Base-by-base conservation (phyloP, 2,888 invertebrate species). In the Notodonta ziczac region DNA sequence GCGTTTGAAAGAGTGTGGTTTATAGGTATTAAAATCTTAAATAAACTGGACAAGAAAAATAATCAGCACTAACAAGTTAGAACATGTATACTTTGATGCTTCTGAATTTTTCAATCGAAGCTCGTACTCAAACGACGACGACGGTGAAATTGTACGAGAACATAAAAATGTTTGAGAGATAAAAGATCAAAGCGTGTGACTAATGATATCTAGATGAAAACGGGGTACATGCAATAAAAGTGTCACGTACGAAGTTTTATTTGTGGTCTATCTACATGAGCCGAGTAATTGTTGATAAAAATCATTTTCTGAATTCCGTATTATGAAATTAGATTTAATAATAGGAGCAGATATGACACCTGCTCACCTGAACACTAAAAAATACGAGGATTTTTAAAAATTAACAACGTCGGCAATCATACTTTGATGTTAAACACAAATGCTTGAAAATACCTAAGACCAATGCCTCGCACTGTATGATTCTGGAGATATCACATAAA, bases 141-240 rank as follows among this genome's bases (percentile, higher is more conserved):
- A 82, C 77, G 71, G 66, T 70, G 75, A 79, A 75, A 76, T 81
- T 80, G 74, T 85, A 84, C 81, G 83, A 80, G 81, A 85, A 78
- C 82, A 87, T 86, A 87, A 89, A 88, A 91, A 88, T 85, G 83
- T 86, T 88, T 75, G 74, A 6, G 76, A 86, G 84, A 90, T 89
- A 85, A 82, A 89, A 91, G 88, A 88, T 92, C 92, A 92, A 93
- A 93, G 89, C 77, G 65, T 83, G 83, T 87, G 86, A 90, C 82
- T 88, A 88, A 92, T 90, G 87, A 84, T 84, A 90, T 89, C 87
- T 85, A 88, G 86, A 89, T 88, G 86, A 89, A 87, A 90, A 88
- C 86, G 82, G 86, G 86, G 86, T 85, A 86, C 85, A 81, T 78
- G 87, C 85, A 87, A 90, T 91, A 91, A 90, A 93, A 90, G 80